A percentile compares a stretch with the other conserved stretches of the same genome.
Evolutionary conservation across 2,113 vertebrate species (phyloP).

Genomic region (Hyaena hyaena): DNA sequence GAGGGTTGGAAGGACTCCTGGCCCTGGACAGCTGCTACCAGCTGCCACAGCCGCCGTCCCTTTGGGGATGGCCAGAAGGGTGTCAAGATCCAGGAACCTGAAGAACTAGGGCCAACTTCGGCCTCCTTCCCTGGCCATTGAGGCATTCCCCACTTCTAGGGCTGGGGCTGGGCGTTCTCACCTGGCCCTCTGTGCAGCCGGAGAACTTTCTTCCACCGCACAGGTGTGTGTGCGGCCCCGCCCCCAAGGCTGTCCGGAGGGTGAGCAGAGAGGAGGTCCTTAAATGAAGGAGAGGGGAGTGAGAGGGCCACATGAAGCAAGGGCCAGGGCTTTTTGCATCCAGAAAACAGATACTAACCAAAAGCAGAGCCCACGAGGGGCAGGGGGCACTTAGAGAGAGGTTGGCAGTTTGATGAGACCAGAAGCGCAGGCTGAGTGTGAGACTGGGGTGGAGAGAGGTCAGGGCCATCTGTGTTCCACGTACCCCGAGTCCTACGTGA

Average conservation of each 20-base stretch:
- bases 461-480: not conserved
- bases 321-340: not conserved
- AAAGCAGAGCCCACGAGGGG: not conserved
- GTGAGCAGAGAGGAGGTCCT: not conserved
- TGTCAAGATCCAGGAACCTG: not conserved
- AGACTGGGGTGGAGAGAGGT: not conserved
- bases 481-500: not conserved
- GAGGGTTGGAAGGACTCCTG: not conserved
- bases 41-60: fast-evolving
- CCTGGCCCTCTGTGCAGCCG: not conserved
- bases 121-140: fast-evolving
- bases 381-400: not conserved
- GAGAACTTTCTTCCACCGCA: not conserved
- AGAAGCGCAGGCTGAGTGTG: not conserved
- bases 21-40: not conserved
- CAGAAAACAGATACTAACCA: not conserved
- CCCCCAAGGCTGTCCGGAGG: not conserved
- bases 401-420: not conserved
- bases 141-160: not conserved
- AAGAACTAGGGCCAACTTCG: too few relatives aligned
- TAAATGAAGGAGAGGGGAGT: not conserved
- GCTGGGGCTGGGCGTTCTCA: not conserved
- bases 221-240: too few relatives aligned
- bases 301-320: not conserved
- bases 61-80: not conserved